Percentiles rank a stretch among this genome's conserved stretches.
Evolutionary conservation across 2,113 vertebrate genomes (phyloP).

Genomic region (Ailuropoda melanoleuca): DNA sequence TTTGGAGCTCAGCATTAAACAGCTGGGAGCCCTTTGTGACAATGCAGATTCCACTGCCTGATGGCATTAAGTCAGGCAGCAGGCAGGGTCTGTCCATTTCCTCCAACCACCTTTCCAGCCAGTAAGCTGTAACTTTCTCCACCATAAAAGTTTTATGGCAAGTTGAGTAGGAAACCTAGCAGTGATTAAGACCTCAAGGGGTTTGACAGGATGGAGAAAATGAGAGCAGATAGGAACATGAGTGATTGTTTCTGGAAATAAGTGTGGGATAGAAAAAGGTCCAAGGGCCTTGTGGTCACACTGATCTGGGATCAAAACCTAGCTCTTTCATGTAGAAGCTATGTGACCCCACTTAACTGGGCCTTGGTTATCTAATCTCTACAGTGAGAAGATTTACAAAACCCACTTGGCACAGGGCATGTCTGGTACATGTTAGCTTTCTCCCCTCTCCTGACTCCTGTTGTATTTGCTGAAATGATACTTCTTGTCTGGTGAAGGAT

Average conservation of each 20-base stretch:
- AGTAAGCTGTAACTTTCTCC: conserved; percentile 12
- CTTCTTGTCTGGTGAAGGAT: background rate
- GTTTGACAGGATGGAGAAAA: conserved; percentile 42
- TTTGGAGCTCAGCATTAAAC: conserved; percentile 20
- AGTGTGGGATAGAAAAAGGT: background rate
- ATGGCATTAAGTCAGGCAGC: background rate
- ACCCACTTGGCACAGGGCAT: background rate
- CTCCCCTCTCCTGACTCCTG: background rate
- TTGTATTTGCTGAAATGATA: conserved; percentile 16
- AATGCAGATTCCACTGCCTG: background rate
- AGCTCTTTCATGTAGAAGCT: background rate
- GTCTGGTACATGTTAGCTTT: background rate
- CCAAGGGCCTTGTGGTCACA: background rate
- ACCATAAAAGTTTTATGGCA: conserved; percentile 34
- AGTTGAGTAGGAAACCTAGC: conserved; percentile 30
- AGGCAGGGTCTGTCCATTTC: conserved; percentile 7
- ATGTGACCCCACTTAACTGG: background rate
- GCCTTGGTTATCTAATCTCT: background rate
- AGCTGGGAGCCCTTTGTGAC: conserved; percentile 54
- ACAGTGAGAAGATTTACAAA: background rate
- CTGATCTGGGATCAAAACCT: background rate
- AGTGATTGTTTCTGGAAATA: background rate
- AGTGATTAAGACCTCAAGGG: conserved; percentile 45
- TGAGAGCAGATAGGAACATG: conserved; percentile 26
- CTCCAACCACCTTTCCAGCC: conserved; percentile 39